Evolutionary conservation across 2,888 invertebrate species (phyloP), one percentile per base, ranked within the genome.

Genomic region (Aspidiotus destructor): DNA sequence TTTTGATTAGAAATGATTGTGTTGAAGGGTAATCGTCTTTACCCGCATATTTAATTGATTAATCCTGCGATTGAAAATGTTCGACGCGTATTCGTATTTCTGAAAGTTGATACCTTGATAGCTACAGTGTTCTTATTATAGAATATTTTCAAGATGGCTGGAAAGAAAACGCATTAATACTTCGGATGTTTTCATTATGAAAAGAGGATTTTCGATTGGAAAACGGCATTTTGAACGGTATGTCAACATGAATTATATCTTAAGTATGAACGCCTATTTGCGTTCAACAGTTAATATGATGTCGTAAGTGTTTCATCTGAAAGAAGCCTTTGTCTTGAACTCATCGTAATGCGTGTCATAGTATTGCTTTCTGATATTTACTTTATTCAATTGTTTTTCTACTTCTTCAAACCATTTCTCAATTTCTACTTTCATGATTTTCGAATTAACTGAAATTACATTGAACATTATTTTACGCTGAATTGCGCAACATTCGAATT

Each of bases 171-270:
- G 57, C 52, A 58, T 15, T 65, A 67, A 60, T 67, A 58, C 57
- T 64, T 64, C 64, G 61, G 68, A 57, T 69, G 69, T 62, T 44
- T 55, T 55, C 69, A 69, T 69, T 69, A 69, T 69, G 69, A 69
- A 62, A 62, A 42, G 62, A 62, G 62, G 48, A 69, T 69, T 62
- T 11, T 48, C 44, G 11, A 69, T 11, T 54, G 69, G 62, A 68
- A 68, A 61, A 69, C 69, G 69, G 54, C n/a, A 69, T 69, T 62
- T 62, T 57, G 69, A 69, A 69, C 69, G 69, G 69, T 69, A 55
- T 17, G 67, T 67, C 3, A 53, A 52, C 15, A 28, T 5, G 6
- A 48, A 48, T 48, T n/a, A 48, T 48, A 48, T 48, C 6, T 13
- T 6, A 48, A 48, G 2, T 48, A n/a, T 6, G 6, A 48, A 13